Percentiles rank a stretch among this genome's conserved stretches.
These are phyloP conservation scores for Fistularia tabacaria DNA, from an alignment of 2,797 vertebrate species.

Conservation along the genomic window DNA sequence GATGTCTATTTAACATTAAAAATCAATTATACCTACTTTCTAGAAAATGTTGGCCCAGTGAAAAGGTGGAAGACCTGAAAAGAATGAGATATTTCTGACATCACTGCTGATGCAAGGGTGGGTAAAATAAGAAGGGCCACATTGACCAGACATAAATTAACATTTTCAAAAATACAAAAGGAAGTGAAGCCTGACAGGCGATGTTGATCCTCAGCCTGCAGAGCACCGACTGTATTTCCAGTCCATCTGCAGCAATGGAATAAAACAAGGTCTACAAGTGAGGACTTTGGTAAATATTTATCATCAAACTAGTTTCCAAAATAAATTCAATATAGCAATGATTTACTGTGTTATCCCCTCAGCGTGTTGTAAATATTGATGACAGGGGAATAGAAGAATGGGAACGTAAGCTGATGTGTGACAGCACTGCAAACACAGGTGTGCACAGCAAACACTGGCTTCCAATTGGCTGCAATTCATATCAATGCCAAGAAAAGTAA, in stretches of 20 bases:
- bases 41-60: no score
- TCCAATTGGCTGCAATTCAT: constrained; percentile 65
- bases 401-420: constrained; percentile 52
- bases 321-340: constrained; percentile 51
- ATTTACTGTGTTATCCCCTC: constrained; percentile 42
- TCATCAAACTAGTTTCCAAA: constrained; percentile 35
- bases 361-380: constrained; percentile 69
- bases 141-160: constrained; percentile 1
- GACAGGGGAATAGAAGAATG: constrained; percentile 49
- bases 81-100: no score
- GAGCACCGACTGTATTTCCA: constrained; percentile 7
- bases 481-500: constrained; percentile 25
- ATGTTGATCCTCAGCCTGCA: neutral
- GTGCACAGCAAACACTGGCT: constrained; percentile 55
- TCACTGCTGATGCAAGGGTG: no score
- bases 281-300: constrained; percentile 36
- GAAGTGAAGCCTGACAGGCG: constrained; percentile 1
- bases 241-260: neutral
- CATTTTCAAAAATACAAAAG: constrained; percentile 1
- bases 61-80: no score
- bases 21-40: no score
- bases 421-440: constrained; percentile 58
- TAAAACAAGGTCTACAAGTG: constrained; percentile 36
- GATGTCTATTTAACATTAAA: no score
- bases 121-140: neutral